These are phyloP conservation scores for Lithobates pipiens DNA, from an alignment of 2,797 vertebrate genomes.

Conservation along the genomic window DNA sequence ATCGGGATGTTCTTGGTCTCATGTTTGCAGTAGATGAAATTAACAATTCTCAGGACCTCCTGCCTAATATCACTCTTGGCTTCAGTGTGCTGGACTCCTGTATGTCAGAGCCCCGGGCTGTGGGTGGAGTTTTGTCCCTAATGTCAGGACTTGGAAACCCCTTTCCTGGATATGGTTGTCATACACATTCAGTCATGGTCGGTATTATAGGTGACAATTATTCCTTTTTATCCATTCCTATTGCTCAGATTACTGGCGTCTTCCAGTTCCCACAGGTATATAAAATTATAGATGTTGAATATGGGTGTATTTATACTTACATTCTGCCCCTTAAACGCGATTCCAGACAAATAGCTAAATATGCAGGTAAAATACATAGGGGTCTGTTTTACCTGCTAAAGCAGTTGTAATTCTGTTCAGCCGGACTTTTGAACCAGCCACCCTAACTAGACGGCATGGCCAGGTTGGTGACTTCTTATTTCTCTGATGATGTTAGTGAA, in stretches of 20 bases:
- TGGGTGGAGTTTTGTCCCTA: constrained; percentile 26
- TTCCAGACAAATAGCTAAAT: too few relatives aligned
- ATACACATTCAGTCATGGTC: neutral
- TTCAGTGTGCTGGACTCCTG: constrained; percentile 37
- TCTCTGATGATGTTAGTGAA: too few relatives aligned
- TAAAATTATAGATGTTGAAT: neutral
- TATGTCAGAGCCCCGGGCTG: constrained; percentile 38
- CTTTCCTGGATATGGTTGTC: constrained; percentile 28
- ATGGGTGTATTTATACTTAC: too few relatives aligned
- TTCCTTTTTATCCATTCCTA: constrained; percentile 42
- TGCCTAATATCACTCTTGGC: constrained; percentile 48
- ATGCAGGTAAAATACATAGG: too few relatives aligned
- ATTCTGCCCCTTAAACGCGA: too few relatives aligned
- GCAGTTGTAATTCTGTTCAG: too few relatives aligned
- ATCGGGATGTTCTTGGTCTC: constrained; percentile 48
- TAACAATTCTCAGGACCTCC: constrained; percentile 31
- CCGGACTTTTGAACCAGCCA: too few relatives aligned
- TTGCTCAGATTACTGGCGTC: constrained; percentile 25
- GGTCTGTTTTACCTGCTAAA: too few relatives aligned
- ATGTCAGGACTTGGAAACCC: constrained; percentile 17
- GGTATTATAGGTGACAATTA: constrained; percentile 33
- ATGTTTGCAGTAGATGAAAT: constrained; percentile 47
- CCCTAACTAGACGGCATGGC: too few relatives aligned
- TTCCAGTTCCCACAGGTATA: constrained; percentile 40
- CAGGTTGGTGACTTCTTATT: too few relatives aligned